phyloP scores from a whole-genome alignment of 92 coral and sea anemone genomes.

The Epizoanthus illoricatus region DNA sequence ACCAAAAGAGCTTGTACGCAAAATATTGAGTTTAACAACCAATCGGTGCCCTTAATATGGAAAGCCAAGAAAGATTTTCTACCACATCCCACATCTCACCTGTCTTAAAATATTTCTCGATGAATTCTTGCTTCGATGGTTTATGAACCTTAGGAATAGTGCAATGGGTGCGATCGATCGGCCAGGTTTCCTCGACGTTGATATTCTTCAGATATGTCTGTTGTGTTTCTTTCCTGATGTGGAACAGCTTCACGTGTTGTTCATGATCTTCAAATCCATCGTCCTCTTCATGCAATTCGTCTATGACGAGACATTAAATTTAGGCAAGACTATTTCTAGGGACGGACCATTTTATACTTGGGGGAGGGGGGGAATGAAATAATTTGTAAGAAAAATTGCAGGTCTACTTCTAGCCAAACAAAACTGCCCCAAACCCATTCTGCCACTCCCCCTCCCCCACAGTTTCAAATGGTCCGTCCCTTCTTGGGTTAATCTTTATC shows the following conservation, averaged over 20 bases:
- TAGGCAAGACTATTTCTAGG: background rate
- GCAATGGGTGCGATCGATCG: constrained; percentile 59
- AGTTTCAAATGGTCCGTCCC: background rate
- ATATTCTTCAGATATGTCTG: constrained; percentile 50
- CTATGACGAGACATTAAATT: background rate
- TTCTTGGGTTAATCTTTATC: background rate
- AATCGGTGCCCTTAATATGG: too few species aligned
- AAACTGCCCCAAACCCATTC: background rate
- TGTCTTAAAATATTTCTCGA: constrained; percentile 65
- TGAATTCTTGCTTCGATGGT: constrained; percentile 69
- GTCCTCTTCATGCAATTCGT: too few species aligned
- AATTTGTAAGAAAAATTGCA: background rate
- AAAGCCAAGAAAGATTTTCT: background rate
- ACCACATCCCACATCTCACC: constrained; percentile 40
- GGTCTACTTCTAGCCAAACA: background rate
- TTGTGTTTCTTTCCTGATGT: constrained; percentile 15
- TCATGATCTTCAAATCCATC: background rate
- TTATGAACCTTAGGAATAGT: constrained; percentile 67
- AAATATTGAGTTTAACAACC: too few species aligned
- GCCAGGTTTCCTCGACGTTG: constrained; percentile 66
- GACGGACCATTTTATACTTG: too few species aligned
- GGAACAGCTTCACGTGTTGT: constrained; percentile 61
- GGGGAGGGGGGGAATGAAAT: background rate
- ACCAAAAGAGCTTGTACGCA: too few species aligned
- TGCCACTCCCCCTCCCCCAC: background rate